Evolutionary conservation across 1,140 invertebrate species (phyloP), one percentile per base, ranked within the genome.

Genomic region (Galleria mellonella): DNA sequence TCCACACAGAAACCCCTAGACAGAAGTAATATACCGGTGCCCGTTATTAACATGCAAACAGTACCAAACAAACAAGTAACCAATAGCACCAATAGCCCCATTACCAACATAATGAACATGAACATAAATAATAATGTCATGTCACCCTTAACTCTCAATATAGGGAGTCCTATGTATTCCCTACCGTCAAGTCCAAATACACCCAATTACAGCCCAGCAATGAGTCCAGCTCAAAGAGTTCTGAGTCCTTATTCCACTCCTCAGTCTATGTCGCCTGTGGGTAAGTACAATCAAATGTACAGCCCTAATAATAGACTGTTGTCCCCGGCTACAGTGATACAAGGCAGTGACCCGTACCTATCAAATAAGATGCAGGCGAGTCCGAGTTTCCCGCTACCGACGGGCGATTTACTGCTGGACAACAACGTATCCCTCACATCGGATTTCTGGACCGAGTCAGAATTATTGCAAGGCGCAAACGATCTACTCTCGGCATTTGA

Each of bases 401-500:
- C 61, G 0, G 53, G 52, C 5, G 75, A 77, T 8, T 51, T 78
- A 36, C 43, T 77, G 1, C 51, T 84, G 7, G 77, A 81, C 10
- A 51, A 60, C 7, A 76, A 61, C 43, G 62, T 72, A 44, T 38
- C 61, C 1, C 43, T 79, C 12, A 52, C 72, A 3, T 51, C 59
- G 0, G 81, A 83, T 56, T 83, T 77, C 45, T 84, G 81, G 81
- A 29, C 54, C 17, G 78, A 83, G 10, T 32, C 78, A 0, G 81
- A 83, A 8, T 66, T 84, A 39, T 44, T 84, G 36, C 74, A 78
- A 36, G 62, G 62, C 30, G 65, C 72, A 0, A 77, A 52, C 55
- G 81, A 82, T n/a, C 42, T 81, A 32, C 62, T 84, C 13, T 70
- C 64, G 0, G 74, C 77, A 13, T 81, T 84, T 35, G 77, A 81